Evolutionary conservation across 2,888 invertebrate genomes (phyloP), one percentile per base, ranked within the genome.

Genomic region (Melanargia galathea): DNA sequence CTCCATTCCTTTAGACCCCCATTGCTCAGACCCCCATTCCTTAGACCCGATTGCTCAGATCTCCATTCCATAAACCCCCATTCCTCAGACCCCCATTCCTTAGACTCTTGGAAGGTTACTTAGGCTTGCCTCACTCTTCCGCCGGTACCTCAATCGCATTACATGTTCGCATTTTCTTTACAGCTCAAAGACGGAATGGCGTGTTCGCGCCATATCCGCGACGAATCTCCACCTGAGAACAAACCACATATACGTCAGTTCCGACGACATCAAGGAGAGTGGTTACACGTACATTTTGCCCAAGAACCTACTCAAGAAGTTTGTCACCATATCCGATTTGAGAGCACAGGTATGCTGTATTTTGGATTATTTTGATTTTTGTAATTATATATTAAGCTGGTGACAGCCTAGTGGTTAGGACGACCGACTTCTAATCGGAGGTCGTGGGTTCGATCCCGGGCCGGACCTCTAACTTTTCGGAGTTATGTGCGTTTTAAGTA

Each of bases 261-360:
- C 99, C 0, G 99, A 99, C 79, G 99, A 99, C 80, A 99, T 99
- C 81, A 99, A 99, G 86, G 99, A 99, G 87, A 99, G 99, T 22
- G 99, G 99, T 3, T 99, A 98, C 89, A 99, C 99, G 0, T 97
- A 97, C 79, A 97, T 97, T 75, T 86, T 97, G 69, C 97, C 97
- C 6, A 99, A 99, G 92, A 99, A 99, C 82, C 95, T 99, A 65
- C 93, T 99, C 66, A 99, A 99, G 92, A 99, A 99, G 89, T 99
- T 99, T 84, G 99, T 99, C 68, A 98, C 98, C 7, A 99, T 99
- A 71, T 99, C 99, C 0, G 99, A 99, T 93, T 92, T 99, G 74
- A 92, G 99, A 72, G 99, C 99, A 72, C 97, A 98, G 94, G 96
- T 96, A 69, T 35, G n/a, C 1, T 26, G 6, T 10, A 0, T n/a